phyloP scores from a whole-genome alignment of 2,888 invertebrate genomes.

The Mactromeris polynyma region DNA sequence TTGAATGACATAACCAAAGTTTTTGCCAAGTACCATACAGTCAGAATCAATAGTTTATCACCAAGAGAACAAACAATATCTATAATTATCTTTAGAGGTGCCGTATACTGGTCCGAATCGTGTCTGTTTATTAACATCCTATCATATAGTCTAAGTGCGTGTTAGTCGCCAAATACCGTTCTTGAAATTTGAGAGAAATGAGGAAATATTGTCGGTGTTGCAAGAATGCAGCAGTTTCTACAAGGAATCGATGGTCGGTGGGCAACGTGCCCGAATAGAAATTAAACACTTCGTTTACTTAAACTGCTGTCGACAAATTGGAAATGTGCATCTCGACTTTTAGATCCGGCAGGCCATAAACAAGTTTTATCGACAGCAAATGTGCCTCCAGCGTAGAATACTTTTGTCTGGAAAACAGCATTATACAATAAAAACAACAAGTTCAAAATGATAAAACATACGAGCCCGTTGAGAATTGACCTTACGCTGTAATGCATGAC shows the following conservation, averaged over 20 bases:
- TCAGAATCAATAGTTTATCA: constrained; percentile 31
- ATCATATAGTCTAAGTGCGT: neutral
- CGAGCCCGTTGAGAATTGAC: neutral
- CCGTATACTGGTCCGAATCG: constrained; percentile 11
- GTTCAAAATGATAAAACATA: neutral
- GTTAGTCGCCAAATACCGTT: neutral
- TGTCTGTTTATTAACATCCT: constrained; percentile 2
- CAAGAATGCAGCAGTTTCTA: neutral
- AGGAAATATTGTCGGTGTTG: neutral
- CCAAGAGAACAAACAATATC: constrained; percentile 19
- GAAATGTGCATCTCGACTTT: neutral
- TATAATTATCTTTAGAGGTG: constrained; percentile 33
- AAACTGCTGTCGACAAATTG: constrained; percentile 4
- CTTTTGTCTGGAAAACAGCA: neutral
- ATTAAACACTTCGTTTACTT: constrained; percentile 10
- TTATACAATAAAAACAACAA: neutral
- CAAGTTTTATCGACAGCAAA: neutral
- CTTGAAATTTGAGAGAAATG: neutral
- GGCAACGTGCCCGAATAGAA: neutral
- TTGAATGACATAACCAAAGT: constrained; percentile 13
- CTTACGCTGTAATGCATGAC: neutral
- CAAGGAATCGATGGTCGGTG: neutral
- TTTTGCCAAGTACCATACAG: constrained; percentile 32
- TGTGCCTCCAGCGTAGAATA: neutral
- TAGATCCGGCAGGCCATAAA: neutral